phyloP scores from a whole-genome alignment of 2,797 vertebrate genomes.

The Bufotes viridis region DNA sequence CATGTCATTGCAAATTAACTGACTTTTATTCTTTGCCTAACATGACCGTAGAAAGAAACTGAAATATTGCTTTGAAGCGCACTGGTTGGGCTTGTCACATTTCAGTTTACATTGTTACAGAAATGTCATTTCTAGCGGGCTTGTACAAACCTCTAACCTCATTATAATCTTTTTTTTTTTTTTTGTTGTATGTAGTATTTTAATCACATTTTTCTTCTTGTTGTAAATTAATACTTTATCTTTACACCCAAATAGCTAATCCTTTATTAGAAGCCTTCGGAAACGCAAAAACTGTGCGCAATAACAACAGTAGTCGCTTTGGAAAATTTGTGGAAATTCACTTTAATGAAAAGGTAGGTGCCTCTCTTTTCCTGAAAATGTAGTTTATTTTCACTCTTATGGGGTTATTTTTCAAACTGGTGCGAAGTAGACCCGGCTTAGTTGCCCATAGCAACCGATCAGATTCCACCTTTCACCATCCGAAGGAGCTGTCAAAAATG shows the following conservation, averaged over 20 bases:
- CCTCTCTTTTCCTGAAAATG: background rate
- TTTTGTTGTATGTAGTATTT: background rate
- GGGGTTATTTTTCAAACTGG: background rate
- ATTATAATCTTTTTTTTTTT: background rate
- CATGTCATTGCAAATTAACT: background rate
- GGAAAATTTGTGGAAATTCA: slow-evolving; percentile 99
- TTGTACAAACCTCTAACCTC: background rate
- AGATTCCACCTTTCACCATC: too few species aligned
- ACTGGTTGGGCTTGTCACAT: background rate
- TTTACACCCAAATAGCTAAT: slow-evolving; percentile 81
- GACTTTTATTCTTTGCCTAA: background rate
- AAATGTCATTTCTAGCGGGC: background rate
- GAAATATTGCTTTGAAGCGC: background rate
- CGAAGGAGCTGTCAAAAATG: too few species aligned
- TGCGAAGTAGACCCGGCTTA: too few species aligned
- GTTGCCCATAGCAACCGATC: too few species aligned
- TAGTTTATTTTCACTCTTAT: background rate
- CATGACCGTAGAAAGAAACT: background rate
- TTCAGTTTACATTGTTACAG: background rate
- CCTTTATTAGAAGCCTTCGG: slow-evolving; percentile 97
- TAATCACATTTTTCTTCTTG: background rate
- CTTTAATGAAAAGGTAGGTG: slow-evolving; percentile 92
- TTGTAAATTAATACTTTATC: background rate
- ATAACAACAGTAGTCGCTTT: slow-evolving; percentile 99
- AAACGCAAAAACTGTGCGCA: slow-evolving; percentile 97